Conservation (phyloP, 2,797 vertebrate species). For the Rhynchonycteris naso region DNA sequence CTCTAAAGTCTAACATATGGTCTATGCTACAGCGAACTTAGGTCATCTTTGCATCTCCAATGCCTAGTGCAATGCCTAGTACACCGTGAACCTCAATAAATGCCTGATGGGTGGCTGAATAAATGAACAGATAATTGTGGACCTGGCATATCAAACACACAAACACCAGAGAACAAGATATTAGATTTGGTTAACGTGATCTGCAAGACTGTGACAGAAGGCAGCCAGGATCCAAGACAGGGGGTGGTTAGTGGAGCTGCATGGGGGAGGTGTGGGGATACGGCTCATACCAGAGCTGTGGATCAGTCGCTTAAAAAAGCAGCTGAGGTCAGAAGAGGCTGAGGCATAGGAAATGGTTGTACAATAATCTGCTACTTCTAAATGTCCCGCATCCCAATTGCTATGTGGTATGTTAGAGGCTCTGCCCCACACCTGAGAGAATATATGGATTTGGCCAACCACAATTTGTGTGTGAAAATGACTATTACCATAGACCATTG, state of each 20-base stretch:
- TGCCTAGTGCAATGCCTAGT: neutral
- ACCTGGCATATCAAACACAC: neutral
- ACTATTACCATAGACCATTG: conserved; percentile 7
- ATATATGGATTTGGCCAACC: neutral
- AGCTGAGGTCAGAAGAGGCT: conserved; percentile 68
- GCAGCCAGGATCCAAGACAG: neutral
- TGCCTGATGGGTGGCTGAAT: neutral
- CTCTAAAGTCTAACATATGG: neutral
- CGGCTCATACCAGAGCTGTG: conserved; percentile 49
- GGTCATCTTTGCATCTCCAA: neutral
- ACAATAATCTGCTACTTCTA: conserved; percentile 54
- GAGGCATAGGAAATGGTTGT: conserved; percentile 61
- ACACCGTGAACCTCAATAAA: neutral
- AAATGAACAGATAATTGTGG: neutral
- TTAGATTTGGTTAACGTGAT: neutral
- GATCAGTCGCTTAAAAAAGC: conserved; percentile 63
- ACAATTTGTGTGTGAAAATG: neutral
- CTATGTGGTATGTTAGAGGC: neutral
- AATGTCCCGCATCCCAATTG: conserved; percentile 37
- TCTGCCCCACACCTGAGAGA: conserved; percentile 42
- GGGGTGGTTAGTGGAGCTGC: neutral
- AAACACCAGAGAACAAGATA: neutral
- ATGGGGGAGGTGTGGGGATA: neutral
- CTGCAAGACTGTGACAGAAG: neutral
- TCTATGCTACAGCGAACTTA: neutral